Base-by-base conservation (phyloP, 1,140 invertebrate species). In the Drosophila parvula region DNA sequence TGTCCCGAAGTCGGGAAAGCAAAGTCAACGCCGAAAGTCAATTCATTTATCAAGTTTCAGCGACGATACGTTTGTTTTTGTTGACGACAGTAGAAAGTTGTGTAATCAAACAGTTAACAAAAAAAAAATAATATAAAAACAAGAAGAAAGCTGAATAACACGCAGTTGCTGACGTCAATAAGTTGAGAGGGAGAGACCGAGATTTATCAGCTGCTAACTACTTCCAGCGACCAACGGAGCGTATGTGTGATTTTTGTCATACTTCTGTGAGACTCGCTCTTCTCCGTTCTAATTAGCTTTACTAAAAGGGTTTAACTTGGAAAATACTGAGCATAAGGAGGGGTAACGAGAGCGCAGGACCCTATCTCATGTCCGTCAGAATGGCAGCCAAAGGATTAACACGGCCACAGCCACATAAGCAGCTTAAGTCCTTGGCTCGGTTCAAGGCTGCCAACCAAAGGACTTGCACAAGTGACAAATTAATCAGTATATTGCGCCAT, bases 161-260 rank as follows among this genome's bases (percentile, higher is more conserved):
- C 51, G 43, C 50, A 71, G 38, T 71, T 71, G 68, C 68, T 73
- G 69, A 71, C 69, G 69, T 70, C 63, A 71, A 48, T 22, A 40
- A 32, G 50, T 71, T 58, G 28, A 50, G 14, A 32, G 47, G 10
- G 30, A 36, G 43, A 32, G 7, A n/a, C n/a, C 12, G 38, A 48
- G 68, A 71, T 71, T 70, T 50, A 71, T 59, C 36, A 55, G 57
- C 41, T 71, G 64, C 65, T 65, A 18, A 50, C 36, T 64, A 34
- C 56, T 64, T 36, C 8, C 50, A 55, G 41, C 43, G 12, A 10
- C 28, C 65, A 57, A 50, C 68, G 22, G 51, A 41, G 68, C 68
- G 65, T 71, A 71, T 71, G 65, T 70, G 68, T 71, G 65, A 70
- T 70, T 58, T 70, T 57, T 69, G 51, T 71, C 68, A 48, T 48